phyloP scores from a whole-genome alignment of 1,140 invertebrate genomes.

The Lordiphosa clarofinis region DNA sequence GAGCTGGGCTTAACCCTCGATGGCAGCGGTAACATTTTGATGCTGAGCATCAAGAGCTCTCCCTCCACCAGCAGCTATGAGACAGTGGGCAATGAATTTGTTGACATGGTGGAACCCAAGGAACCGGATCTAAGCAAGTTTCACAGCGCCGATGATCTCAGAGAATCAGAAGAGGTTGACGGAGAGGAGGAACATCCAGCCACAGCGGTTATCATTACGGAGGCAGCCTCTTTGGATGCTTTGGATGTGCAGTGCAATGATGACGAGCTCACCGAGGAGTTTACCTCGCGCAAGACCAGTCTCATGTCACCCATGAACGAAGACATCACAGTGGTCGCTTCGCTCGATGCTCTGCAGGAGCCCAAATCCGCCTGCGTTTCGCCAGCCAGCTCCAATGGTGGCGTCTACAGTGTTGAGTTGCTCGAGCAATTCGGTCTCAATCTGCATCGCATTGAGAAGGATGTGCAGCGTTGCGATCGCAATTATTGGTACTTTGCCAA shows the following conservation, averaged over 20 bases:
- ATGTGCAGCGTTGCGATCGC: conserved; percentile 96
- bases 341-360: conserved; percentile 79
- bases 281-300: conserved; percentile 73
- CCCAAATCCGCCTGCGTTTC: conserved; percentile 85
- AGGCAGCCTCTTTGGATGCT: conserved; percentile 80
- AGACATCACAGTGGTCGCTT: conserved; percentile 70
- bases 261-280: conserved; percentile 74
- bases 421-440: conserved; percentile 94
- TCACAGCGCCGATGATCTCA: conserved; percentile 19
- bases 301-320: conserved; percentile 75
- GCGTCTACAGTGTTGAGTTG: conserved; percentile 91
- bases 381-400: conserved; percentile 91
- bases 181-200: conserved; percentile 49
- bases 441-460: conserved; percentile 96
- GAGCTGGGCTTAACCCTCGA: conserved; percentile 58
- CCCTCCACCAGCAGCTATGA: conserved; percentile 79
- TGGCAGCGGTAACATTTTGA: conserved; percentile 48
- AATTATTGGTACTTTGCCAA: conserved; percentile 95
- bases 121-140: neutral
- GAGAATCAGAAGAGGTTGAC: conserved; percentile 11
- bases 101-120: conserved; percentile 53
- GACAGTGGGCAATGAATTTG: conserved; percentile 78
- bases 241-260: conserved; percentile 50
- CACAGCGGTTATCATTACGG: conserved; percentile 83
- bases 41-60: conserved; percentile 76